Evolutionary conservation across 2,113 vertebrate genomes (phyloP).

Genomic region (Patagioenas fasciata): DNA sequence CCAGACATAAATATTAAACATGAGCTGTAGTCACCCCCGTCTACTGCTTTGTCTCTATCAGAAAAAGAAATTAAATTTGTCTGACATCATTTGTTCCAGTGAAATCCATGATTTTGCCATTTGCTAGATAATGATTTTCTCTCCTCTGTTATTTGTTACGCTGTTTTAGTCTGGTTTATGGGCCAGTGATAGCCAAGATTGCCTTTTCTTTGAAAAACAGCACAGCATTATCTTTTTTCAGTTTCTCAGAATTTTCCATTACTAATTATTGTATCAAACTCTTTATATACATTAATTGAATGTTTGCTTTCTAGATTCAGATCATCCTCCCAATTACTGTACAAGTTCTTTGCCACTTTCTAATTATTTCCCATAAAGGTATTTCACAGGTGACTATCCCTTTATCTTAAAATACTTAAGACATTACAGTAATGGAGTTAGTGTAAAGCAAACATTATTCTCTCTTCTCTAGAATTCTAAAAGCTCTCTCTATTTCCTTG

Average conservation of each 20-base stretch:
- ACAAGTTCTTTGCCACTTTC: not conserved
- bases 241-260: not conserved
- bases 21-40: not conserved
- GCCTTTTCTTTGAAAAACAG: not conserved
- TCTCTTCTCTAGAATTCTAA: not conserved
- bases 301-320: not conserved
- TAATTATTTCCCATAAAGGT: not conserved
- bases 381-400: not conserved
- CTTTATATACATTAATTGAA: not conserved
- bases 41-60: constrained; percentile 18
- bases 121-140: constrained; percentile 23
- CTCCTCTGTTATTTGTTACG: not conserved
- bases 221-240: not conserved
- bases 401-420: not conserved
- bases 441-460: not conserved
- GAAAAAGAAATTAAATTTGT: constrained; percentile 23
- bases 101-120: constrained; percentile 26
- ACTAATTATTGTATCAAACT: not conserved
- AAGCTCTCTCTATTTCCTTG: not conserved
- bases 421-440: not conserved
- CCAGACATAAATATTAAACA: not conserved
- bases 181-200: not conserved
- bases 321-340: not conserved
- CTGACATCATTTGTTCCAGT: constrained; percentile 1
- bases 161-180: not conserved